These are phyloP conservation scores for Drosophila virilis DNA, from an alignment of 1,140 invertebrate genomes.

Conservation along the genomic window DNA sequence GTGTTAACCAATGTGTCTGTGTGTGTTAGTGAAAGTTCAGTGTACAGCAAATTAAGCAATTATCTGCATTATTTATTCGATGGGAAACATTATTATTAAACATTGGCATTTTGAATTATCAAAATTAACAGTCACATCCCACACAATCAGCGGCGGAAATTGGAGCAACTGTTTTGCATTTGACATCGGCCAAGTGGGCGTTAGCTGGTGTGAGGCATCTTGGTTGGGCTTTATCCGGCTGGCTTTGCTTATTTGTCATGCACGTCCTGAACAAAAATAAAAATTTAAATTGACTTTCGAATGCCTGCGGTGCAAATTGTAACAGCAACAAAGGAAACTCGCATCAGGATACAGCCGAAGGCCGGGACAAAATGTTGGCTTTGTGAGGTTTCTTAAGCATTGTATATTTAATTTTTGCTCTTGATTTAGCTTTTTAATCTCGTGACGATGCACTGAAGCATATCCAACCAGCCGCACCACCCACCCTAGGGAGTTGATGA, in stretches of 20 bases:
- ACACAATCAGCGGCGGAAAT: constrained; percentile 3
- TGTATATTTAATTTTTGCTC: constrained; percentile 31
- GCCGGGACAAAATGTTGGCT: neutral
- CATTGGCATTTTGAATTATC: constrained; percentile 42
- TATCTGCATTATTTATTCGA: constrained; percentile 59
- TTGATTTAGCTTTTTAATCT: constrained; percentile 60
- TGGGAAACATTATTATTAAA: constrained; percentile 26
- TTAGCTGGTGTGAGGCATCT: neutral
- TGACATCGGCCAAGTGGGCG: constrained; percentile 24
- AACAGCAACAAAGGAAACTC: constrained; percentile 36
- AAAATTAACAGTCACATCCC: constrained; percentile 50
- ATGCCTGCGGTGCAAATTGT: constrained; percentile 50
- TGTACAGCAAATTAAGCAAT: constrained; percentile 61
- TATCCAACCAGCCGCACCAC: neutral
- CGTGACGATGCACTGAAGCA: constrained; percentile 33
- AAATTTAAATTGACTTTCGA: constrained; percentile 63
- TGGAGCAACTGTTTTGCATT: constrained; percentile 44
- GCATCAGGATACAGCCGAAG: neutral
- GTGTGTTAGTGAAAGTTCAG: constrained; percentile 40
- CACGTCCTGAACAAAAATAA: constrained; percentile 51
- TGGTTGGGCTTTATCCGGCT: constrained; percentile 29
- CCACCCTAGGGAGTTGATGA: neutral
- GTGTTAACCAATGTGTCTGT: neutral
- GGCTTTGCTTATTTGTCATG: constrained; percentile 56
- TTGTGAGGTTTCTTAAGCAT: constrained; percentile 32